These are phyloP conservation scores for Drosophila nr. perissopoda DNA, from an alignment of 2,888 invertebrate genomes.

Conservation along the genomic window DNA sequence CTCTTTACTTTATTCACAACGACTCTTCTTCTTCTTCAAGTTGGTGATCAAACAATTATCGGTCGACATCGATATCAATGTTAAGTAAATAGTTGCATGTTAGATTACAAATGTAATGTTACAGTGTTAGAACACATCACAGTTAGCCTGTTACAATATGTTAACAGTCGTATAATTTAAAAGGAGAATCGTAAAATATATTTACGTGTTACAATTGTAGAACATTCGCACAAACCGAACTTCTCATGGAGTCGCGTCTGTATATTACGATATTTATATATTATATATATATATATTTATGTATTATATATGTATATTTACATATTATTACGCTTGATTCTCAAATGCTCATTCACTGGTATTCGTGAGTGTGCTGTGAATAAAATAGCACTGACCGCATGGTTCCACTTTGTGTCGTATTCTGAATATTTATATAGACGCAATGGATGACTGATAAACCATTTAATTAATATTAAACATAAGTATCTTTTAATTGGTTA, in stretches of 20 bases:
- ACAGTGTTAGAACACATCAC: too few species aligned
- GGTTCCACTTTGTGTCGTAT: not conserved
- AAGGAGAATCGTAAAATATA: too few species aligned
- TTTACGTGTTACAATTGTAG: too few species aligned
- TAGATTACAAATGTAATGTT: too few species aligned
- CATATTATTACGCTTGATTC: not conserved
- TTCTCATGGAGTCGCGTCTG: not conserved
- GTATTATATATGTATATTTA: not conserved
- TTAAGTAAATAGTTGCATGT: too few species aligned
- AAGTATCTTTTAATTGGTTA: not conserved
- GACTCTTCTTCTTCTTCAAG: too few species aligned
- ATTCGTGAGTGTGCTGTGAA: not conserved
- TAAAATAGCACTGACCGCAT: not conserved
- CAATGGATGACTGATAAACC: not conserved
- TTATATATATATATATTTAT: not conserved
- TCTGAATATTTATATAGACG: not conserved
- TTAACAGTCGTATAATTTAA: too few species aligned
- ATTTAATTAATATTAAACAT: not conserved
- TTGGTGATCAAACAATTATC: too few species aligned
- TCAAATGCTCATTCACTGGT: not conserved
- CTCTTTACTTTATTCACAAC: too few species aligned
- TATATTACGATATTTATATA: not conserved
- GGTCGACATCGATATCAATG: too few species aligned
- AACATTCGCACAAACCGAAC: not conserved
- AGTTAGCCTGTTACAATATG: too few species aligned